Evolutionary conservation across 2,797 vertebrate species (phyloP), one percentile per base, ranked within the genome.

Genomic region (Clamator glandarius): DNA sequence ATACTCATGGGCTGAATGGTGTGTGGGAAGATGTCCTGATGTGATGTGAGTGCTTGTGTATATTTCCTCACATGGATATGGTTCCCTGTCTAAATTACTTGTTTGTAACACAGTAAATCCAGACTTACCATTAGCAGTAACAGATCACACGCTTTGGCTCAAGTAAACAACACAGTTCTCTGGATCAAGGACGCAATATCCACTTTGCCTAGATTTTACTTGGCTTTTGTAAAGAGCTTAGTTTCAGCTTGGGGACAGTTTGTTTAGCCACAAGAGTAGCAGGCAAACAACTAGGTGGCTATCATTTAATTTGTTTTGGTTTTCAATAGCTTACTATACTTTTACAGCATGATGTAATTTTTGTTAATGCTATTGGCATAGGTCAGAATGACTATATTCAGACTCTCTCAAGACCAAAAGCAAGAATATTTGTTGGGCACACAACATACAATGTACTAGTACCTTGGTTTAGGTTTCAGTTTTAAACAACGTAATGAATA

Each of bases 31-130:
- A 24, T 50, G 25, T 26, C 48, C 26, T 24, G 24, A 63, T 8
- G 6, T 5, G 6, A 28, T 2, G 0, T 5, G 6, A 64, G 26
- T 44, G 15, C 8, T 66, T 73, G n/a, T 33, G 0, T 17, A 9
- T 51, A 48, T 74, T 78, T 84, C 31, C n/a, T 31, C 23, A 17
- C 25, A 31, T 1, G 14, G 21, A 58, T 41, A 11, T 46, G 11
- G 3, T 76, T 57, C 42, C 11, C 12, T 12, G 21, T 33, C 14
- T 26, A 3, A 19, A 52, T n/a, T 39, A 51, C 42, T 50, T 70
- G 13, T 24, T 48, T 26, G 15, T 50, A 41, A 28, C 8, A 36
- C 41, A 11, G 17, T 77, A 67, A 70, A 81, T 31, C 26, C 51
- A 54, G 21, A 21, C 33, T 39, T 91, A 42, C 16, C 19, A 48